These are phyloP conservation scores for Scaptomyza polygonia DNA, from an alignment of 2,888 invertebrate species.

Conservation along the genomic window DNA sequence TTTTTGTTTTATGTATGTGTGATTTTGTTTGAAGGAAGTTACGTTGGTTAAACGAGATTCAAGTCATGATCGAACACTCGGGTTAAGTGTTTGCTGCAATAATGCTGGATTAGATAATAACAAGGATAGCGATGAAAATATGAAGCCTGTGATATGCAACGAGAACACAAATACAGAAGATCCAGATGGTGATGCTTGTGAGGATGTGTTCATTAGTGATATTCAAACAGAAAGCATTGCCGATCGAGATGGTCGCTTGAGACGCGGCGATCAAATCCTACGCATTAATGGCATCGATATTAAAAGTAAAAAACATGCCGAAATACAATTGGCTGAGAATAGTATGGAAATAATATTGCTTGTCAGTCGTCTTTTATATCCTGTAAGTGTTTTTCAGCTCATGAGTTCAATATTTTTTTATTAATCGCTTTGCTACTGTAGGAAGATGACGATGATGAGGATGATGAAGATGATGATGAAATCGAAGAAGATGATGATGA, in stretches of 20 bases:
- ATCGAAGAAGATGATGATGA: conserved; percentile 49
- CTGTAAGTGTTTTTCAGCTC: conserved; percentile 83
- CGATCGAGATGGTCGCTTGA: conserved; percentile 86
- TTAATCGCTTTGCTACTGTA: not conserved
- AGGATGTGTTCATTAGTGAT: conserved; percentile 89
- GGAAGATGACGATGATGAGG: conserved; percentile 5
- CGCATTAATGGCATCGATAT: conserved; percentile 88
- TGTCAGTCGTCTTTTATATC: conserved; percentile 87
- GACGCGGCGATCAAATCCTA: conserved; percentile 87
- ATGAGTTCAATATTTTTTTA: not conserved
- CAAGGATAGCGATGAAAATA: conserved; percentile 34
- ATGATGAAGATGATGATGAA: conserved; percentile 57
- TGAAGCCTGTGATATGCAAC: conserved; percentile 38
- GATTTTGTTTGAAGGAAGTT: conserved; percentile 86
- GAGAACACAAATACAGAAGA: conserved; percentile 76
- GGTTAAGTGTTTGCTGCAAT: conserved; percentile 88
- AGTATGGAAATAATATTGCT: conserved; percentile 86
- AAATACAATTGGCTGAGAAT: conserved; percentile 87
- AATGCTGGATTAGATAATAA: conserved; percentile 52
- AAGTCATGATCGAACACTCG: conserved; percentile 86
- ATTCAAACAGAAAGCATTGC: conserved; percentile 87
- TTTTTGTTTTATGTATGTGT: not conserved
- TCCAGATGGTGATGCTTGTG: conserved; percentile 84
- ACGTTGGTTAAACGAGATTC: conserved; percentile 86
- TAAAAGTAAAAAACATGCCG: conserved; percentile 87